These are phyloP conservation scores for Theretra japonica DNA, from an alignment of 2,888 invertebrate genomes.

Conservation along the genomic window DNA sequence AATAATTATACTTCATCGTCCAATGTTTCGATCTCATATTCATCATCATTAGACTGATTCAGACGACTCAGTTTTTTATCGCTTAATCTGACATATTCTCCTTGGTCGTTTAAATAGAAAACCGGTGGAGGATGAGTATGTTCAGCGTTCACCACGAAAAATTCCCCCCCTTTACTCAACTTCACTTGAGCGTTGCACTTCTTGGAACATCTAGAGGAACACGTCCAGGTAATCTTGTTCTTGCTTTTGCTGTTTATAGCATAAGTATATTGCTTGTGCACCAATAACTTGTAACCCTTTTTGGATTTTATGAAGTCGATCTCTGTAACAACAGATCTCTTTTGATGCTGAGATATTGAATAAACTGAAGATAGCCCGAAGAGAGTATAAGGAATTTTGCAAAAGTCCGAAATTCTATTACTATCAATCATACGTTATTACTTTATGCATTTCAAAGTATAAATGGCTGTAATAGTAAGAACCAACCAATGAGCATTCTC, in stretches of 20 bases:
- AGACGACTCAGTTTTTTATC: constrained; percentile 38
- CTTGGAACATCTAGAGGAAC: constrained; percentile 71
- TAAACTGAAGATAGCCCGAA: not conserved
- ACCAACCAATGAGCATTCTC: too few species aligned
- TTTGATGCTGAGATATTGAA: not conserved
- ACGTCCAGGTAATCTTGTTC: constrained; percentile 62
- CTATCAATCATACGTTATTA: too few species aligned
- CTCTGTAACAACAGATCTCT: constrained; percentile 57
- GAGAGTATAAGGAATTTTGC: too few species aligned
- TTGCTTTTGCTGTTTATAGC: constrained; percentile 64
- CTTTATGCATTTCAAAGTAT: too few species aligned
- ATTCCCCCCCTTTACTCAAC: constrained; percentile 54
- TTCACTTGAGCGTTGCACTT: constrained; percentile 67
- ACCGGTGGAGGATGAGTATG: constrained; percentile 70
- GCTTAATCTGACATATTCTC: constrained; percentile 60
- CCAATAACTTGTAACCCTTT: constrained; percentile 65
- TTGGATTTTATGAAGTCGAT: constrained; percentile 73
- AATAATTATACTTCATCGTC: not conserved
- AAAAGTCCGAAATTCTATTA: too few species aligned
- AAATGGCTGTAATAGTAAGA: too few species aligned
- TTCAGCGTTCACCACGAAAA: constrained; percentile 53
- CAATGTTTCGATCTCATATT: not conserved
- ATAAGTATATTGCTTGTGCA: constrained; percentile 67
- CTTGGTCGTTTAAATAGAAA: constrained; percentile 64
- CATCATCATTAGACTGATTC: not conserved